Evolutionary conservation across 2,888 invertebrate species (phyloP).

Genomic region (Heteropelma amictum): DNA sequence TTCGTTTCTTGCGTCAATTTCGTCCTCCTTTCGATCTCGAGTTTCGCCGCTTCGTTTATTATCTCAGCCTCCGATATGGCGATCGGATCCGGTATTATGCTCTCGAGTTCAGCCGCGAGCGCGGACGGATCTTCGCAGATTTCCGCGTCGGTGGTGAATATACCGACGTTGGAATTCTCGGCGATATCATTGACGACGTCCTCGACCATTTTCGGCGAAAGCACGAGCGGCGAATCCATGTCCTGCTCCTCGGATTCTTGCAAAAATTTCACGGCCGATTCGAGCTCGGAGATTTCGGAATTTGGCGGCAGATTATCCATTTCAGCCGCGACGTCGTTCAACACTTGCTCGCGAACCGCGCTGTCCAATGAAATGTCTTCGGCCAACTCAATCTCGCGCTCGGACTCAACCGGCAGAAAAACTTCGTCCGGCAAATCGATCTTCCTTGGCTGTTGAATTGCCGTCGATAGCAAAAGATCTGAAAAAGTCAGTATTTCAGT

Average conservation of each 20-base stretch:
- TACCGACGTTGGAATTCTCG: conserved; percentile 59
- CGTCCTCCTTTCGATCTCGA: conserved; percentile 71
- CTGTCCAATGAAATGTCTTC: conserved; percentile 60
- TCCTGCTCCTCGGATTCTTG: conserved; percentile 77
- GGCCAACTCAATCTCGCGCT: conserved; percentile 58
- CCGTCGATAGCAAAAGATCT: conserved; percentile 25
- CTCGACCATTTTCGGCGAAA: conserved; percentile 67
- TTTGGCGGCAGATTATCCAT: conserved; percentile 59
- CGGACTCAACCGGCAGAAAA: conserved; percentile 17
- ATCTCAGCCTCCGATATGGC: conserved; percentile 76
- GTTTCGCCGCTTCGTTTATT: conserved; percentile 74
- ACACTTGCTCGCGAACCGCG: conserved; percentile 53
- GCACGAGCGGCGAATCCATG: conserved; percentile 74
- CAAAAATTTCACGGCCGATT: conserved; percentile 74
- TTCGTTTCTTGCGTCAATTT: conserved; percentile 64
- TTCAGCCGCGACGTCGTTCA: conserved; percentile 52
- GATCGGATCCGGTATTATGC: conserved; percentile 67
- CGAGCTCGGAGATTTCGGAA: conserved; percentile 72
- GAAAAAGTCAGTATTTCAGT: not conserved
- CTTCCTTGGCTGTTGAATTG: not conserved
- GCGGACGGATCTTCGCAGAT: conserved; percentile 66
- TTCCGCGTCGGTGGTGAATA: conserved; percentile 64
- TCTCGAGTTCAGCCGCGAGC: conserved; percentile 62
- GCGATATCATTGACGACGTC: conserved; percentile 56
- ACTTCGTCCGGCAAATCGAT: conserved; percentile 36